These are phyloP conservation scores for Diachasmimorpha longicaudata DNA, from an alignment of 1,140 invertebrate genomes.

Conservation along the genomic window DNA sequence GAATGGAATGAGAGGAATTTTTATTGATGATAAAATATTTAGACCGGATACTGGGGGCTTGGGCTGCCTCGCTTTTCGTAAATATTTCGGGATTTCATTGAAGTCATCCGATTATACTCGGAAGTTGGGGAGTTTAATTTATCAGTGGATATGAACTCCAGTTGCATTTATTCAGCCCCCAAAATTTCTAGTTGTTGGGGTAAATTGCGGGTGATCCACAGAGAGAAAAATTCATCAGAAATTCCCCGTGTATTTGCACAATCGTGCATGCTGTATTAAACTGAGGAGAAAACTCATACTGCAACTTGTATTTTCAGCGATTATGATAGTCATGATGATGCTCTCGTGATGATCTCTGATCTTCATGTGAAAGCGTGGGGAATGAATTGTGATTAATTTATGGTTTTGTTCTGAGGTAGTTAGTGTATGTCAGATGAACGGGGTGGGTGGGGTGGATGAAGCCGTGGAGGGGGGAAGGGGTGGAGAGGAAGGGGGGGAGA, in stretches of 20 bases:
- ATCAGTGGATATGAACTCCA: neutral
- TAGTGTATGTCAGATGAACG: neutral
- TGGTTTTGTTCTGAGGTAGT: neutral
- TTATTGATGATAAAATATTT: neutral
- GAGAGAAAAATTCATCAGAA: no score
- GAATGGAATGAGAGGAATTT: neutral
- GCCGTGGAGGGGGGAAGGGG: no score
- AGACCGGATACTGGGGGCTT: neutral
- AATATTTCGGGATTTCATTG: neutral
- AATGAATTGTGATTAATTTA: neutral
- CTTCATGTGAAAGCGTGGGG: neutral
- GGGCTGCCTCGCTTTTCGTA: neutral
- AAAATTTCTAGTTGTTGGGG: neutral
- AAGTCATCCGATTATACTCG: neutral
- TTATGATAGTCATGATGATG: neutral
- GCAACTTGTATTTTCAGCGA: neutral
- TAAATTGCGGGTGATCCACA: neutral
- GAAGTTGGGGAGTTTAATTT: neutral
- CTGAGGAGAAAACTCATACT: neutral
- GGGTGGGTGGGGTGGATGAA: no score
- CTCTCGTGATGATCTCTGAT: constrained; percentile 7
- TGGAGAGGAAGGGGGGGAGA: no score
- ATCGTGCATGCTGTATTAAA: neutral
- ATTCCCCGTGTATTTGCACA: no score
- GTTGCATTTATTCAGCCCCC: neutral